phyloP scores from a whole-genome alignment of 1,140 invertebrate species.

The Papilio machaon region DNA sequence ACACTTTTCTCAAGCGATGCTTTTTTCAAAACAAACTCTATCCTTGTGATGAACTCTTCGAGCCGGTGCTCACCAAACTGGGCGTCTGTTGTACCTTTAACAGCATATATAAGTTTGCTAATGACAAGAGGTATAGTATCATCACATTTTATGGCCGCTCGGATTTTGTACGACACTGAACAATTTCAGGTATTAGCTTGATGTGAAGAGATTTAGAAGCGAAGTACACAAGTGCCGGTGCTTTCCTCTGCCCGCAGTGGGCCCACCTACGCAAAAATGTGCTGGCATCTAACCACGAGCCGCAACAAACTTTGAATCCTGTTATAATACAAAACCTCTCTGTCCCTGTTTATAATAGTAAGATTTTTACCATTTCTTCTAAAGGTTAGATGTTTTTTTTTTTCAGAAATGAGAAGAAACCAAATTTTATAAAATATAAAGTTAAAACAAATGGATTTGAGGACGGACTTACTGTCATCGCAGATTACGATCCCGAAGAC shows the following conservation, averaged over 20 bases:
- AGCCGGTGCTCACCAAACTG: slow-evolving; percentile 60
- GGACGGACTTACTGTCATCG: slow-evolving; percentile 51
- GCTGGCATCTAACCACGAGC: no score
- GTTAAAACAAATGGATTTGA: slow-evolving; percentile 38
- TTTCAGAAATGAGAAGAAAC: slow-evolving; percentile 52
- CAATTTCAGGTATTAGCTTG: no score
- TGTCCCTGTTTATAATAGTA: no score
- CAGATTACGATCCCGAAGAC: slow-evolving; percentile 59
- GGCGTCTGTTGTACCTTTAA: slow-evolving; percentile 70
- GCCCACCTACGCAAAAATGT: no score
- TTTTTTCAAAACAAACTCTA: slow-evolving; percentile 45
- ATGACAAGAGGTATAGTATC: slow-evolving; percentile 44
- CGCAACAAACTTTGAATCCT: no score
- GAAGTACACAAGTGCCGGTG: no score
- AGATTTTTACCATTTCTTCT: no score
- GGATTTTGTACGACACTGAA: no score
- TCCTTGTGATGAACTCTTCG: slow-evolving; percentile 55
- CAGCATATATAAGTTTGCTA: slow-evolving; percentile 54
- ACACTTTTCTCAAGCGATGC: slow-evolving; percentile 62
- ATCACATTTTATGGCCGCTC: no score
- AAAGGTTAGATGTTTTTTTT: neutral
- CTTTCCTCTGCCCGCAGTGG: no score
- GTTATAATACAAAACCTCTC: no score
- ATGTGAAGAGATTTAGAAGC: no score
- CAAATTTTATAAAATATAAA: slow-evolving; percentile 45